These are phyloP conservation scores for Leptarthrus brevirostris DNA, from an alignment of 2,888 invertebrate genomes.

Conservation along the genomic window DNA sequence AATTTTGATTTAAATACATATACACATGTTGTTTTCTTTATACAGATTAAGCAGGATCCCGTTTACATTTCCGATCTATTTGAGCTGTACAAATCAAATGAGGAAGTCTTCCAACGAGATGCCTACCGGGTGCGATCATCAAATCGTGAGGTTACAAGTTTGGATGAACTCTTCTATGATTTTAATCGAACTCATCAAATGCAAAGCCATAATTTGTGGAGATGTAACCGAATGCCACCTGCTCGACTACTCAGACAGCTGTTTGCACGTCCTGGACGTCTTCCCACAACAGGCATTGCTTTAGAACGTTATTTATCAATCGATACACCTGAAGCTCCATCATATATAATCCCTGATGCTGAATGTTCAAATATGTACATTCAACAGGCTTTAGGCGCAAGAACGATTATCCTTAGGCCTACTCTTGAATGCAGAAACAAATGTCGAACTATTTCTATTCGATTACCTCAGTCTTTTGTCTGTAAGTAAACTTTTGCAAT, in stretches of 20 bases:
- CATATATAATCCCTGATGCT: conserved; percentile 79
- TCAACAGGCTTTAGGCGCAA: conserved; percentile 77
- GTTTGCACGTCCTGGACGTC: conserved; percentile 78
- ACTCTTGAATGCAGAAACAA: conserved; percentile 79
- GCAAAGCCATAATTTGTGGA: conserved; percentile 68
- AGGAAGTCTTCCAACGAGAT: conserved; percentile 73
- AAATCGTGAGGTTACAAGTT: conserved; percentile 62
- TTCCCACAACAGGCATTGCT: conserved; percentile 79
- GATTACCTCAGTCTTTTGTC: conserved; percentile 78
- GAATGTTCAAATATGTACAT: conserved; percentile 86
- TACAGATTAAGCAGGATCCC: conserved; percentile 71
- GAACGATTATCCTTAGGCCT: conserved; percentile 80
- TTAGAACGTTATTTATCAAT: conserved; percentile 82
- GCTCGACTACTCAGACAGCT: conserved; percentile 77
- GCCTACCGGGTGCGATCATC: conserved; percentile 69
- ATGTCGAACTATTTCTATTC: conserved; percentile 78
- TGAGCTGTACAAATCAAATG: conserved; percentile 72
- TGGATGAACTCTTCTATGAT: conserved; percentile 65
- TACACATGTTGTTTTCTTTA: neutral
- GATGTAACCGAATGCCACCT: conserved; percentile 80
- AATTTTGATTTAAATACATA: no score
- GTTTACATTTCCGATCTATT: conserved; percentile 71
- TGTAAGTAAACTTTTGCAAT: conserved; percentile 71
- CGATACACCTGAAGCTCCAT: conserved; percentile 75
- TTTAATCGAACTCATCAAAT: conserved; percentile 60